These are phyloP conservation scores for Gavia stellata DNA, from an alignment of 2,113 vertebrate genomes.

Conservation along the genomic window DNA sequence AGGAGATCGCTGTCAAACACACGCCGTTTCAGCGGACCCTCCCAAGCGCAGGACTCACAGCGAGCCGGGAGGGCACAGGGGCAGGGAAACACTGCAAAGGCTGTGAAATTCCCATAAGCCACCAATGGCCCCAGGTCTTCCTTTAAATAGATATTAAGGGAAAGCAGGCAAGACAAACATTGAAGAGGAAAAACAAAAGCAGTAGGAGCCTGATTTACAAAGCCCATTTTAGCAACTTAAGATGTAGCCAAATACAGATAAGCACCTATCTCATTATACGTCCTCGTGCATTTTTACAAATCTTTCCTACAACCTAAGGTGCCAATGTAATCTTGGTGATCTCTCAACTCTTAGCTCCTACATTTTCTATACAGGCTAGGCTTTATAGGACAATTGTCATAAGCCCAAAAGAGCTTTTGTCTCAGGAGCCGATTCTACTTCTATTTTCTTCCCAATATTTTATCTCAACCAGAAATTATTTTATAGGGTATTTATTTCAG, in stretches of 20 bases:
- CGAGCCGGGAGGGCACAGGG: not conserved
- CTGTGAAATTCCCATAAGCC: not conserved
- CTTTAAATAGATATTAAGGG: not conserved
- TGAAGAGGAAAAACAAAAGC: not conserved
- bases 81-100: not conserved
- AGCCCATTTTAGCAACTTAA: conserved; percentile 51
- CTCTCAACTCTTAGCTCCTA: not conserved
- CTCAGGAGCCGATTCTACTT: not conserved
- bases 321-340: not conserved
- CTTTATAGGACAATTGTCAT: not conserved
- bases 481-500: not conserved
- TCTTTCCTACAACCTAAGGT: not conserved
- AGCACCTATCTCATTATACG: conserved; percentile 27
- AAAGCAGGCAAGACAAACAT: not conserved
- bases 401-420: not conserved
- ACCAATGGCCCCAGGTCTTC: not conserved
- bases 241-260: conserved; percentile 32
- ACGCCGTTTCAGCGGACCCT: not conserved
- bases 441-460: not conserved
- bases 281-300: conserved; percentile 6
- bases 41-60: not conserved
- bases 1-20: not conserved
- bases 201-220: conserved; percentile 28
- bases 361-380: not conserved
- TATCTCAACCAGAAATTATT: not conserved